Conservation (phyloP, 2,888 invertebrate genomes). For the Cephus pulcher region DNA sequence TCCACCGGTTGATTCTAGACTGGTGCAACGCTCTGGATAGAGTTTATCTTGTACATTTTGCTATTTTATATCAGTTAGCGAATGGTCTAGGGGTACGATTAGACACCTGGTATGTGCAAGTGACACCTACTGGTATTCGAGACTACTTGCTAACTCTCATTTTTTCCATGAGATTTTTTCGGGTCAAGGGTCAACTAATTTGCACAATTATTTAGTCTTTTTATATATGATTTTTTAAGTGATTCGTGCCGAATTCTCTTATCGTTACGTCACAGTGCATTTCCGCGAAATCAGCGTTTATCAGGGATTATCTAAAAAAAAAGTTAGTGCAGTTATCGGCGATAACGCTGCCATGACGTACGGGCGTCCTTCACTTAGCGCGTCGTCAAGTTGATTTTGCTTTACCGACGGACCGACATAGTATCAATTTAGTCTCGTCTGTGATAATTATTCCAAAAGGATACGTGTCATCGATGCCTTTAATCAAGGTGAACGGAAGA, state of each 20-base stretch:
- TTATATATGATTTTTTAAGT: background rate
- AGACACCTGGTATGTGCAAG: constrained; percentile 31
- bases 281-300: background rate
- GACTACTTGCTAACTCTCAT: constrained; percentile 63
- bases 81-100: constrained; percentile 63
- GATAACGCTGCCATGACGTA: constrained; percentile 30
- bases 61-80: constrained; percentile 57
- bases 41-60: constrained; percentile 45
- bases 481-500: background rate
- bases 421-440: background rate
- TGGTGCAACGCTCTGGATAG: constrained; percentile 17
- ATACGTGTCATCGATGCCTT: background rate
- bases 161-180: constrained; percentile 58
- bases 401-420: background rate
- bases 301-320: constrained; percentile 22
- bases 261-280: constrained; percentile 3
- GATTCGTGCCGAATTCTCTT: background rate
- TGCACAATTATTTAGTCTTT: background rate
- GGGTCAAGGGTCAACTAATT: constrained; percentile 30
- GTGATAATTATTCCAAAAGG: background rate
- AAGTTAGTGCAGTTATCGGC: constrained; percentile 35
- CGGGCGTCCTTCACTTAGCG: background rate
- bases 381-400: background rate
- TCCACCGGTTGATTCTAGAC: background rate
- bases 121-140: constrained; percentile 54